phyloP scores from a whole-genome alignment of 2,113 vertebrate species.

The Symphodus melops region DNA sequence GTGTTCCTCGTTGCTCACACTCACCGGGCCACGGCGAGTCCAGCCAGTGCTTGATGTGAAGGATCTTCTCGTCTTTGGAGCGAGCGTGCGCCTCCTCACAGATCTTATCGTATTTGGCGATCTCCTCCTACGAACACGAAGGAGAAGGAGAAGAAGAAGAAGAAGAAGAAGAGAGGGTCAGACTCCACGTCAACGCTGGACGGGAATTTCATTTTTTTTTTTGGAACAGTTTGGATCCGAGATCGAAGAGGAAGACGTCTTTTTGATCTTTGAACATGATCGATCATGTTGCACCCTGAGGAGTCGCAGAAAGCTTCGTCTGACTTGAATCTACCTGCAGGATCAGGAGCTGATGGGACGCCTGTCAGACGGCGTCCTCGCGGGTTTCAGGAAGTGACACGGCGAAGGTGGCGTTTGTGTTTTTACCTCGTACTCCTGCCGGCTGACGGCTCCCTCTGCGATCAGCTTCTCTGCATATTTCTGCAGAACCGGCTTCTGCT shows the following conservation, averaged over 20 bases:
- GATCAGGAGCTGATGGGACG: too few species aligned
- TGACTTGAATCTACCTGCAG: too few species aligned
- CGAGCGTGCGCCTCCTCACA: slow-evolving; percentile 94
- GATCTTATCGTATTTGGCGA: slow-evolving; percentile 97
- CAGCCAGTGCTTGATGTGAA: slow-evolving; percentile 99
- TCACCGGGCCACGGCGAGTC: slow-evolving; percentile 98
- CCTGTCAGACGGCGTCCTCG: not conserved
- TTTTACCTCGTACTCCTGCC: slow-evolving; percentile 94
- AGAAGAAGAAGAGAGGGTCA: not conserved
- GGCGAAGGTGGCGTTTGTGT: not conserved
- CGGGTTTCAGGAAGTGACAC: not conserved
- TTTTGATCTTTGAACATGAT: too few species aligned
- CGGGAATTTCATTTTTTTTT: too few species aligned
- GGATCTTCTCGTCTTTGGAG: slow-evolving; percentile 97
- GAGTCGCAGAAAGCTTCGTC: too few species aligned
- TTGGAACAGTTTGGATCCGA: too few species aligned
- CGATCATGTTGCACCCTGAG: too few species aligned
- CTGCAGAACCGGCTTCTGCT: slow-evolving; percentile 95
- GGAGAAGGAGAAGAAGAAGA: too few species aligned
- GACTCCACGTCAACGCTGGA: too few species aligned
- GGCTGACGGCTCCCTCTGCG: slow-evolving; percentile 91
- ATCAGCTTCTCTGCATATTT: slow-evolving; percentile 95
- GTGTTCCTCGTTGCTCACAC: slow-evolving; percentile 11
- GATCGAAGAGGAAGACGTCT: too few species aligned
- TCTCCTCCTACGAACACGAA: slow-evolving; percentile 88